phyloP scores from a whole-genome alignment of 2,888 invertebrate genomes.

The Acanthosepion lycidas region DNA sequence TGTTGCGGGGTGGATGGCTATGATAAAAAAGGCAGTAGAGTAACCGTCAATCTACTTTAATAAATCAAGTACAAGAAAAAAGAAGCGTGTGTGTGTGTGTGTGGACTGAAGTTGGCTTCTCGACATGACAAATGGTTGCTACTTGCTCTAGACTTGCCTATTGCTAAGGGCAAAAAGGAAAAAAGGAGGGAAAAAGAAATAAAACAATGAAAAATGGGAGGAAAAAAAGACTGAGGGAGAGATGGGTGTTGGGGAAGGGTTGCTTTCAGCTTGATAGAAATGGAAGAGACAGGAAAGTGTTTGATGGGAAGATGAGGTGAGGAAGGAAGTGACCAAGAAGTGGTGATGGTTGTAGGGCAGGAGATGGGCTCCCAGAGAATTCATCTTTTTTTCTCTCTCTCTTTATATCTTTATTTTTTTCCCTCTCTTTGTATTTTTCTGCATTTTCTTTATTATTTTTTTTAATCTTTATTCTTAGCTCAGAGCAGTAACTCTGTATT shows the following conservation, averaged over 20 bases:
- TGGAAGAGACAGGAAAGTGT: neutral
- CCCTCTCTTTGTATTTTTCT: neutral
- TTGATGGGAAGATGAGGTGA: neutral
- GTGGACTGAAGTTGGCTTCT: neutral
- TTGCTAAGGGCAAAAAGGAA: neutral
- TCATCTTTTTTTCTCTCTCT: neutral
- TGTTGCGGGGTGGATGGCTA: too few species aligned
- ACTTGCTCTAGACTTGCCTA: constrained; percentile 14
- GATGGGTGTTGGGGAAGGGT: neutral
- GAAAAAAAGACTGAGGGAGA: neutral
- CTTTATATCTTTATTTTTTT: neutral
- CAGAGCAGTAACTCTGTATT: neutral
- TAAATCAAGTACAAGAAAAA: too few species aligned
- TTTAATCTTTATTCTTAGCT: neutral
- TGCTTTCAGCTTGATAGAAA: neutral
- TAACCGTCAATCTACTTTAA: too few species aligned
- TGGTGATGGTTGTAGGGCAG: neutral
- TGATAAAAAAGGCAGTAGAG: too few species aligned
- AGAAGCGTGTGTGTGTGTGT: neutral
- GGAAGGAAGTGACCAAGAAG: neutral
- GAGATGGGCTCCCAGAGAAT: neutral
- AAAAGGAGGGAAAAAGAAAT: neutral
- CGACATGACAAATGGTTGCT: constrained; percentile 13
- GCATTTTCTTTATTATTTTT: neutral
- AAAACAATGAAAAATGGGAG: neutral